phyloP scores from a whole-genome alignment of 2,113 vertebrate species.

The Verasper variegatus region DNA sequence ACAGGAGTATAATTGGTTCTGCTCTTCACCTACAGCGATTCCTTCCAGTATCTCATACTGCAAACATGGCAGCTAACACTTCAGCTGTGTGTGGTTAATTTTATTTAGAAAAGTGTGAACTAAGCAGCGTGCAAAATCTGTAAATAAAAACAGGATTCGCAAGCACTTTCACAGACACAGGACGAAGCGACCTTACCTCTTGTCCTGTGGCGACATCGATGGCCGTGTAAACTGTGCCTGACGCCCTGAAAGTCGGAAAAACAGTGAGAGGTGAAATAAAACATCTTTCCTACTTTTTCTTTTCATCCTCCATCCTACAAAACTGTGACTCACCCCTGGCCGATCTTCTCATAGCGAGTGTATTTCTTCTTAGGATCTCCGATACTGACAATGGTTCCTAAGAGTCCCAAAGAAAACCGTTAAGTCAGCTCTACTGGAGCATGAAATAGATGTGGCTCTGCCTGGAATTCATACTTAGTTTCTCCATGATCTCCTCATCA shows the following conservation, averaged over 20 bases:
- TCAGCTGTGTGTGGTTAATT: neutral
- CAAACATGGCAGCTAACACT: neutral
- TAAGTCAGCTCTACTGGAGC: neutral
- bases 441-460: neutral
- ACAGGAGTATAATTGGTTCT: no score
- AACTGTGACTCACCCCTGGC: conserved; percentile 90
- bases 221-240: conserved; percentile 97
- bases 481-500: conserved; percentile 99
- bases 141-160: no score
- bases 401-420: neutral
- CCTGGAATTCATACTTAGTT: conserved; percentile 86
- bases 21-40: neutral
- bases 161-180: neutral
- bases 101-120: neutral
- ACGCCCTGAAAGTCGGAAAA: conserved; percentile 84
- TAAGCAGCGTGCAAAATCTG: neutral
- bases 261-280: neutral
- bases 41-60: neutral
- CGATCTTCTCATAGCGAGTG: conserved; percentile 96
- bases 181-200: conserved; percentile 82
- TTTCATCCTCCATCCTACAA: neutral
- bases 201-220: conserved; percentile 96
- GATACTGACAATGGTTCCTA: conserved; percentile 95
- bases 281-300: neutral
- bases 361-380: conserved; percentile 99